These are phyloP conservation scores for Alviniconcha strummeri DNA, from an alignment of 2,888 invertebrate species.

Conservation along the genomic window DNA sequence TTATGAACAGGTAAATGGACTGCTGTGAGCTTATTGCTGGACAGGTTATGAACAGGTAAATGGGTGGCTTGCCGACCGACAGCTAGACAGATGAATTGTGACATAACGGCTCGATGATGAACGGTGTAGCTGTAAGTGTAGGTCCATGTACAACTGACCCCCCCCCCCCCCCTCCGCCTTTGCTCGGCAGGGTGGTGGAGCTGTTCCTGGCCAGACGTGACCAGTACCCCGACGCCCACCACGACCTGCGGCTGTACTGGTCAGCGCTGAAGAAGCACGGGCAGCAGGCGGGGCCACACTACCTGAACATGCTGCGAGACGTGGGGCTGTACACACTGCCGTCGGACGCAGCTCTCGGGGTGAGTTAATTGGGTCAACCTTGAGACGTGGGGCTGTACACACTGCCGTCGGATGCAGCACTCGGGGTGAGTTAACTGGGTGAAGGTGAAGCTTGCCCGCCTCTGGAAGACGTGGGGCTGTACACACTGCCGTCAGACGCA, in stretches of 20 bases:
- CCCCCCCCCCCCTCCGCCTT: no score
- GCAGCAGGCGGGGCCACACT: constrained; percentile 45
- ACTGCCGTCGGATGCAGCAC: background rate
- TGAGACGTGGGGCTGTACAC: constrained; percentile 43
- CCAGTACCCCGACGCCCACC: constrained; percentile 50
- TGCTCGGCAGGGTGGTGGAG: constrained; percentile 51
- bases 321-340: constrained; percentile 42
- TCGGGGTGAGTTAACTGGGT: background rate
- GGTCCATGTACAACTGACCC: no score
- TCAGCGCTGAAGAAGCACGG: constrained; percentile 47
- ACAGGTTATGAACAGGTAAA: no score
- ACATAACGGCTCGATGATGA: no score
- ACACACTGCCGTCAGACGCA: constrained; percentile 15
- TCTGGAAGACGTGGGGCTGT: constrained; percentile 47
- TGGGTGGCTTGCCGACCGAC: no score
- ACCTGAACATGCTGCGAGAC: constrained; percentile 49
- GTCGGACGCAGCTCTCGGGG: background rate
- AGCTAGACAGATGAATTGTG: no score
- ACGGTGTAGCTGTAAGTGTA: no score
- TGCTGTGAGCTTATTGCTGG: no score
- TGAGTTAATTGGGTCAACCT: background rate
- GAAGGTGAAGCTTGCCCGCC: background rate
- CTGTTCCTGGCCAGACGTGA: constrained; percentile 47
- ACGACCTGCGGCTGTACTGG: constrained; percentile 55
- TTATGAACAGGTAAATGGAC: no score